A percentile compares a stretch with the other conserved stretches of the same genome.
These are phyloP conservation scores for Pungitius pungitius DNA, from an alignment of 2,113 vertebrate genomes.

Conservation along the genomic window DNA sequence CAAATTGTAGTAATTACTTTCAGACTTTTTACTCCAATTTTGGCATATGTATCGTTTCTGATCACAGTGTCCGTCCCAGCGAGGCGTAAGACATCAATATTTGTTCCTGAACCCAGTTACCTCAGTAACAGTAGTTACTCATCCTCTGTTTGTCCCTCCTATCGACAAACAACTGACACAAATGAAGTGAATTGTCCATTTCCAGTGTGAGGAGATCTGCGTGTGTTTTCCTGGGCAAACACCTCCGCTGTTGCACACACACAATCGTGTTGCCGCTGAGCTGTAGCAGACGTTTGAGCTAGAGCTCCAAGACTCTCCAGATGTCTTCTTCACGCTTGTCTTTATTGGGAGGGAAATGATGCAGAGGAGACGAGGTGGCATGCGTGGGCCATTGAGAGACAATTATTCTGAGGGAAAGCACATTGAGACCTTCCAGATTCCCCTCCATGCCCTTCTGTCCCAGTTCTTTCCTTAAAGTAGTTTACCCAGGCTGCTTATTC, in stretches of 20 bases:
- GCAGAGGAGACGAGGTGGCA: conserved; percentile 40
- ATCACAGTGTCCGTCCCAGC: neutral
- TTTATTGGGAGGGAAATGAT: conserved; percentile 33
- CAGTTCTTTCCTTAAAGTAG: conserved; percentile 44
- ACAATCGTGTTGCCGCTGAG: conserved; percentile 43
- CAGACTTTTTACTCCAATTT: neutral
- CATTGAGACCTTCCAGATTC: conserved; percentile 45
- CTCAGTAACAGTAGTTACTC: conserved; percentile 3
- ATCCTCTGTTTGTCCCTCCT: conserved; percentile 4
- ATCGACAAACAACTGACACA: conserved; percentile 30
- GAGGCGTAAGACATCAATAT: neutral
- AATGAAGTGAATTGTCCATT: conserved; percentile 53
- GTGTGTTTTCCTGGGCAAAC: conserved; percentile 41
- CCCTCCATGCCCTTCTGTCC: conserved; percentile 39
- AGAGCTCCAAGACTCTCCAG: conserved; percentile 52
- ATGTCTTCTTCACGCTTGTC: conserved; percentile 45
- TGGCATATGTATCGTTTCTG: neutral
- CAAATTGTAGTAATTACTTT: neutral
- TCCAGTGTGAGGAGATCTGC: conserved; percentile 38
- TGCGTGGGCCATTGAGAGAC: conserved; percentile 42
- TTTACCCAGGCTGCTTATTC: conserved; percentile 52
- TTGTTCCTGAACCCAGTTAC: conserved; percentile 6
- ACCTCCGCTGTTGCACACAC: conserved; percentile 45
- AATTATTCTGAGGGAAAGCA: conserved; percentile 41
- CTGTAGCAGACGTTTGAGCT: conserved; percentile 59